Percentiles rank a stretch among this genome's conserved stretches.
phyloP scores from a whole-genome alignment of 2,113 vertebrate species.

The Lepus europaeus region DNA sequence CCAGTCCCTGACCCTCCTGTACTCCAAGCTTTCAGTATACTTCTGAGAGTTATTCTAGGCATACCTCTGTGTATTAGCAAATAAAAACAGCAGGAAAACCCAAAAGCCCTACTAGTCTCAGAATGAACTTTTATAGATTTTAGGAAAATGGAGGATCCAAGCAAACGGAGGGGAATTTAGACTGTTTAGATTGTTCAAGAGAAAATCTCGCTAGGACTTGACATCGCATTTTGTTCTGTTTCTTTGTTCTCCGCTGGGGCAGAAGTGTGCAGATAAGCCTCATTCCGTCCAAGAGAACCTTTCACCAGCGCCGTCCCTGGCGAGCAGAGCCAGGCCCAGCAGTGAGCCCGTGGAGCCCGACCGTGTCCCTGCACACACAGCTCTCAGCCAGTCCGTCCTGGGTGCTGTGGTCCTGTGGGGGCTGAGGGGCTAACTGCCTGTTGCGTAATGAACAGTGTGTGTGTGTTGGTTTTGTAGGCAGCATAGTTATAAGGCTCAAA shows the following conservation, averaged over 20 bases:
- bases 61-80: background rate
- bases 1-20: background rate
- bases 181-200: background rate
- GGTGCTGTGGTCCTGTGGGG: background rate
- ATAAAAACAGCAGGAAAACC: background rate
- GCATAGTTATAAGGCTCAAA: conserved; percentile 67
- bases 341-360: background rate
- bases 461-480: conserved; percentile 66
- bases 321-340: background rate
- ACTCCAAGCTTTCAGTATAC: background rate
- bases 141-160: background rate
- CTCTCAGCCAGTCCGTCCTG: background rate
- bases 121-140: background rate
- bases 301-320: conserved; percentile 9
- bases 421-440: conserved; percentile 54
- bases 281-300: conserved; percentile 36
- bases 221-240: conserved; percentile 41
- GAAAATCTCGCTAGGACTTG: background rate
- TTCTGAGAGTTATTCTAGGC: conserved; percentile 20
- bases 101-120: background rate
- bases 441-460: conserved; percentile 71
- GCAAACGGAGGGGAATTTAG: background rate
- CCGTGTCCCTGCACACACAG: conserved; percentile 1
- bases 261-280: background rate
- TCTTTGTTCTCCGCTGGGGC: background rate